phyloP scores from a whole-genome alignment of 2,113 vertebrate genomes.

The Stictonetta naevosa region DNA sequence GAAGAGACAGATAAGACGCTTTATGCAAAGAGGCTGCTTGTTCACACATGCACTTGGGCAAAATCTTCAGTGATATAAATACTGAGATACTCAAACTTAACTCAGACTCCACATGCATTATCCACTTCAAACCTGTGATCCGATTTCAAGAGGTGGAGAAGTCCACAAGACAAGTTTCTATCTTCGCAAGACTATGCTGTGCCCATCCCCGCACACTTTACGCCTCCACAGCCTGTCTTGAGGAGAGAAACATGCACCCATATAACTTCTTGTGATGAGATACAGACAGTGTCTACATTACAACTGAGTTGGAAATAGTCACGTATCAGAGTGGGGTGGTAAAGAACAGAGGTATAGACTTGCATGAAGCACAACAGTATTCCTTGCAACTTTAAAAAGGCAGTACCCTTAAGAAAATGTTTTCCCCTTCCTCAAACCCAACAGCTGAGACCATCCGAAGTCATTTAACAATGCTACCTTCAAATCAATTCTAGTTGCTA shows the following conservation, averaged over 20 bases:
- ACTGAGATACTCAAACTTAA: neutral
- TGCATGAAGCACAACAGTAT: neutral
- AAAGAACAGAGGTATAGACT: neutral
- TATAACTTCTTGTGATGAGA: neutral
- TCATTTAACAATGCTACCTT: neutral
- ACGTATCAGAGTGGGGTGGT: neutral
- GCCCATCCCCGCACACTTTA: neutral
- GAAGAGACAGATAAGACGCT: neutral
- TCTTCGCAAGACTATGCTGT: neutral
- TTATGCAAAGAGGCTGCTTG: neutral
- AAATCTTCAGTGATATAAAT: neutral
- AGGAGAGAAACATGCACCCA: neutral
- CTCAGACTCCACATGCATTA: neutral
- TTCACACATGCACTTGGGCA: neutral
- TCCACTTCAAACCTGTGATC: neutral
- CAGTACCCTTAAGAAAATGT: neutral
- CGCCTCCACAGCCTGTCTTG: fast-evolving
- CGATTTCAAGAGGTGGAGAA: neutral
- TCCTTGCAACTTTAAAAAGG: neutral
- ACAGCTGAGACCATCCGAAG: neutral
- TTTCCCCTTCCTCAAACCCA: neutral
- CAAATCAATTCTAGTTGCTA: neutral
- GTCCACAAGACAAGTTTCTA: neutral
- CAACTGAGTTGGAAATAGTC: neutral
- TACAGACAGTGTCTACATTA: neutral